Evolutionary conservation across 2,113 vertebrate genomes (phyloP).

Genomic region (Mobula birostris): DNA sequence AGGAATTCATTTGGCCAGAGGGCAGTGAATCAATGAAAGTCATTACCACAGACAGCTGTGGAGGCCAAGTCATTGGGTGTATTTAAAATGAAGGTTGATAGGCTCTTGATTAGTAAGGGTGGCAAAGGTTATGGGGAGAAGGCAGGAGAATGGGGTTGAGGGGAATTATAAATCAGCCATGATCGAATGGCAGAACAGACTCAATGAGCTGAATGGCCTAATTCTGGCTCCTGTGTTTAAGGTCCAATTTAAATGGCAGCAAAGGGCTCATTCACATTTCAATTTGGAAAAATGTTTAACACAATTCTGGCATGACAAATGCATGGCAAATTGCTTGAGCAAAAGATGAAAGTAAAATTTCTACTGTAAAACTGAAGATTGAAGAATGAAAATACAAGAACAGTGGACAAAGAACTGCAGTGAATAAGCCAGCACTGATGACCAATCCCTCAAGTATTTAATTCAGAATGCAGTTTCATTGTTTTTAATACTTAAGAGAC

Average conservation of each 20-base stretch:
- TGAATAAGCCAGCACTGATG: slow-evolving; percentile 8
- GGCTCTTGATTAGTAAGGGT: too few species aligned
- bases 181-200: too few species aligned
- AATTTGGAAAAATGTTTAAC: neutral
- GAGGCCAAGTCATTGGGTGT: too few species aligned
- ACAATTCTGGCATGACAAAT: neutral
- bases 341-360: neutral
- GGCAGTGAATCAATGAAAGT: too few species aligned
- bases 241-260: neutral
- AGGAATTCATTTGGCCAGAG: too few species aligned
- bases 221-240: too few species aligned
- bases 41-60: too few species aligned
- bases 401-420: slow-evolving; percentile 14
- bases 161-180: too few species aligned
- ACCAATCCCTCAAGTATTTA: slow-evolving; percentile 8
- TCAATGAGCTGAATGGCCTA: too few species aligned
- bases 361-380: neutral
- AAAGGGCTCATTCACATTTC: neutral
- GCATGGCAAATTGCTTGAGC: neutral
- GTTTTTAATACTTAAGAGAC: neutral
- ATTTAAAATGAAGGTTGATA: too few species aligned
- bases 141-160: too few species aligned
- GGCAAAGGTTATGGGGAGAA: too few species aligned
- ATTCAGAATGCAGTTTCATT: neutral
- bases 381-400: neutral